These are phyloP conservation scores for Phyllotis vaccarum DNA, from an alignment of 2,797 vertebrate species.

Conservation along the genomic window DNA sequence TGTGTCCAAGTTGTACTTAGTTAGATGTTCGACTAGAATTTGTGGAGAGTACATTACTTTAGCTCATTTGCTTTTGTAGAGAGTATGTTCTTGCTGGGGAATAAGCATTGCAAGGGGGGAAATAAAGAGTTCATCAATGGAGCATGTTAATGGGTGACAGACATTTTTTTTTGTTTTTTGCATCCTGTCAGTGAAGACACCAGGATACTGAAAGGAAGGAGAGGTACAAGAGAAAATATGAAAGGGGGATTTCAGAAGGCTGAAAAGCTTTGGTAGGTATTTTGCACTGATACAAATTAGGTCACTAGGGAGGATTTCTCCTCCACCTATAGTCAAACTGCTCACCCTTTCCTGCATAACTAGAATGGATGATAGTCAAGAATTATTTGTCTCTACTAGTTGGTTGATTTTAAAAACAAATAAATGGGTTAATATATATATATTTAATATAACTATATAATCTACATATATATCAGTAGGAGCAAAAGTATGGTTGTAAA, in stretches of 20 bases:
- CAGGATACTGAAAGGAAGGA: neutral
- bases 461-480: constrained; percentile 6
- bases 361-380: neutral
- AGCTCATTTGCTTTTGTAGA: neutral
- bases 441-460: too few species aligned
- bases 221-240: neutral
- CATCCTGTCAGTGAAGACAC: neutral
- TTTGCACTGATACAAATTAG: neutral
- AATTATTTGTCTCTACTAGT: neutral
- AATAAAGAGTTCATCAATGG: neutral
- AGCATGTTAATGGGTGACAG: neutral
- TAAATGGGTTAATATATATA: neutral
- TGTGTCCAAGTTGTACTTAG: neutral
- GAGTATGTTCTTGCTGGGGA: neutral
- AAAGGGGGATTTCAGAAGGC: neutral
- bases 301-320: neutral
- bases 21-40: neutral
- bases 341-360: neutral
- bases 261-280: neutral
- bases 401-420: constrained; percentile 49
- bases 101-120: neutral
- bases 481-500: neutral
- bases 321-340: neutral
- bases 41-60: neutral
- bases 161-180: neutral